Conservation (phyloP, 2,888 invertebrate species). For the Hydroisotoma schaefferi region DNA sequence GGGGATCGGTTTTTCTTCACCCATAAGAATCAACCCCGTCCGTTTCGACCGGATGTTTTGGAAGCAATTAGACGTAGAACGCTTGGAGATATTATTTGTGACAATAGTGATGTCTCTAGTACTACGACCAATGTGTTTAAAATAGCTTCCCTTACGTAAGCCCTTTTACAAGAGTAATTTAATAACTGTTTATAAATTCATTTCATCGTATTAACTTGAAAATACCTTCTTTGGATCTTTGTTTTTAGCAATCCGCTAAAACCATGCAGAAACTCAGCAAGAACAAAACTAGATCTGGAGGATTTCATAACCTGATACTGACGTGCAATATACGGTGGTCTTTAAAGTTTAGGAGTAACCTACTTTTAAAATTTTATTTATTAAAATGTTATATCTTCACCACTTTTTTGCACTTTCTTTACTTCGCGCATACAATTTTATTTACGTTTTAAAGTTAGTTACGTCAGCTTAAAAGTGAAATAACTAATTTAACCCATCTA, state of each 20-base stretch:
- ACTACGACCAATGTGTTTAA: constrained; percentile 22
- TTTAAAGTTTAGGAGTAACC: neutral
- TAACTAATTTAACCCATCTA: too few species aligned
- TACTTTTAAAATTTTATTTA: neutral
- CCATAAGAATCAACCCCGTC: constrained; percentile 35
- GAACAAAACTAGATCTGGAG: neutral
- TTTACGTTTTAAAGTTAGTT: too few species aligned
- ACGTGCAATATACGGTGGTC: too few species aligned
- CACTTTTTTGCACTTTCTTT: too few species aligned
- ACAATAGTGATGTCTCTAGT: constrained; percentile 32
- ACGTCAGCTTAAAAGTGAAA: too few species aligned
- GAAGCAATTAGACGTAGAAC: constrained; percentile 28
- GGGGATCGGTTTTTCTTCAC: constrained; percentile 46
- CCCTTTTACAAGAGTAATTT: neutral
- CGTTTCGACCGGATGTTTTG: constrained; percentile 31
- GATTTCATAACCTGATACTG: neutral
- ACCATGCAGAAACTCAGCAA: neutral
- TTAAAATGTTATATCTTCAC: neutral
- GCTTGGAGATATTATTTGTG: constrained; percentile 42
- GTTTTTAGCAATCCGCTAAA: neutral
- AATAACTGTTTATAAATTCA: neutral
- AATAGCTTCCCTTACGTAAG: constrained; percentile 4
- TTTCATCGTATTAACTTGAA: neutral
- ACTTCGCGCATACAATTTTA: too few species aligned
- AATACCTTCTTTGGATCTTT: neutral